Evolutionary conservation across 2,888 invertebrate species (phyloP).

Genomic region (Drosophila fungiperda): DNA sequence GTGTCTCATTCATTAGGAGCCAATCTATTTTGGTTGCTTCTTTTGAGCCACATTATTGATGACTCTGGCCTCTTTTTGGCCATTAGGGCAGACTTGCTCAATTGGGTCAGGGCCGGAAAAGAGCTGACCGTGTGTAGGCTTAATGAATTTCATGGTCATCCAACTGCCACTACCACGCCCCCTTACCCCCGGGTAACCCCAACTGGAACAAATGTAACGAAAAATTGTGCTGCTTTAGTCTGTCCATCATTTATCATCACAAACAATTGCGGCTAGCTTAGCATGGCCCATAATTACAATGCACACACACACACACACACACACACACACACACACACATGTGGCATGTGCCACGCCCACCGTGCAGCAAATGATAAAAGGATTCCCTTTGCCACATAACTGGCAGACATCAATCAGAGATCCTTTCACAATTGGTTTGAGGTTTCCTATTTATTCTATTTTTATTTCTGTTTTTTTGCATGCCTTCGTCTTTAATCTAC

Average conservation of each 20-base stretch:
- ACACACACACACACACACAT: constrained; percentile 25
- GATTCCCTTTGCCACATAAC: constrained; percentile 60
- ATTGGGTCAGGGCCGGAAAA: constrained; percentile 20
- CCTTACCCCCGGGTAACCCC: neutral
- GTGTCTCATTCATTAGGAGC: constrained; percentile 69
- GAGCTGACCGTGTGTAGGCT: constrained; percentile 7
- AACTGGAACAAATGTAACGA: neutral
- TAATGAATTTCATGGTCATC: constrained; percentile 65
- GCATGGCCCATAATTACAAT: constrained; percentile 72
- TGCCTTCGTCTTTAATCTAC: constrained; percentile 63
- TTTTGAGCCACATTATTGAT: constrained; percentile 44
- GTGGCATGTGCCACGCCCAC: constrained; percentile 31
- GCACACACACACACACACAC: constrained; percentile 32
- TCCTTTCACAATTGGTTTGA: constrained; percentile 40
- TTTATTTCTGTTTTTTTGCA: constrained; percentile 10
- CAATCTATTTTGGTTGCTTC: constrained; percentile 28
- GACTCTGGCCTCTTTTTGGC: constrained; percentile 30
- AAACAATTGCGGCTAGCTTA: constrained; percentile 72
- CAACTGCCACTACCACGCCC: constrained; percentile 1
- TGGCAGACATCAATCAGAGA: constrained; percentile 75
- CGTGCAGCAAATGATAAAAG: constrained; percentile 62
- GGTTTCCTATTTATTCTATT: neutral
- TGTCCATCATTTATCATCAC: constrained; percentile 75
- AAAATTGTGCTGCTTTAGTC: constrained; percentile 21
- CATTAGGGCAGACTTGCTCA: constrained; percentile 31